Base-by-base conservation (phyloP, 2,113 vertebrate species). In the Hipposideros armiger region DNA sequence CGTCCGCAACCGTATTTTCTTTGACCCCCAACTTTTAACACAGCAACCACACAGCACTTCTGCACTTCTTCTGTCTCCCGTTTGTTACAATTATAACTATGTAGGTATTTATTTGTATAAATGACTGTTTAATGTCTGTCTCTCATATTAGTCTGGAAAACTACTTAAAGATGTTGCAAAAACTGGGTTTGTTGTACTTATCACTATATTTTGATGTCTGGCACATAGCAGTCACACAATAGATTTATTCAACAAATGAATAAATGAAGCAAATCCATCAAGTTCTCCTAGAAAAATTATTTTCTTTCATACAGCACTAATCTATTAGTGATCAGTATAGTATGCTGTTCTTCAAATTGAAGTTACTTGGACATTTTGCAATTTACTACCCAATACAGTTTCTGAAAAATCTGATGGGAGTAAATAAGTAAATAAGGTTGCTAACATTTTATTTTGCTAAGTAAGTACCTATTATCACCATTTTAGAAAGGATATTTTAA, bases 401-500 rank as follows among this genome's bases (percentile, higher is more conserved):
- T 56, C 66, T 32, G 2, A 91, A 95, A 88, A 74, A 42, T 22
- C 11, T 54, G 14, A 91, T 16, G 19, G 42, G 11, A 11, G 40
- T 73, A 73, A 77, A 50, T 50, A 50, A 50, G 47, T 50, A 50
- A 92, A 92, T 66, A 78, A 94, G 66, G 73, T 1, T 24, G 42
- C 24, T 83, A 78, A 42, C 11, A 77, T 86, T 87, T 64, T 36
- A 62, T 58, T 88, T 86, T 56, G 24, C 26, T 56, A 90, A 52
- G 16, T 17, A 70, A 72, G 8, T 70, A 45, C 30, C 52, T 76
- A 72, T 28, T 54, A 90, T 70, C 14, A 70, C 15, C 11, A 69
- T 77, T 58, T 64, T 22, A 83, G 45, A 93, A 93, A 95, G 3
- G 9, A 50, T 62, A 84, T 60, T 91, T 82, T 92, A 72, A 94